Percentiles rank a stretch among this genome's conserved stretches.
Evolutionary conservation across 2,888 invertebrate genomes (phyloP).

Genomic region (Scaptomyza reducta): DNA sequence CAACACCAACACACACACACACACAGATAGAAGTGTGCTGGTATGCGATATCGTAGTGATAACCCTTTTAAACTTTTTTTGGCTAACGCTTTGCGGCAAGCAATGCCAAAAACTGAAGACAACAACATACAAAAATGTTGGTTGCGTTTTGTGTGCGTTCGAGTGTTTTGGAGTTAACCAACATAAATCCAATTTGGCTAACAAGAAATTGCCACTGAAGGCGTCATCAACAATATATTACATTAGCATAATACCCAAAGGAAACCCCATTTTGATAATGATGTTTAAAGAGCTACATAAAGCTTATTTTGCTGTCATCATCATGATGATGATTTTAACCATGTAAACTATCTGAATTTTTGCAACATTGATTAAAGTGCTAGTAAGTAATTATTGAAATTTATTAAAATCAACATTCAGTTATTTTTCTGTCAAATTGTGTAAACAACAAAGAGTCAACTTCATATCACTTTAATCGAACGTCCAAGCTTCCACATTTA

Average conservation of each 20-base stretch:
- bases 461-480: too few relatives aligned
- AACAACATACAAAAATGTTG: background rate
- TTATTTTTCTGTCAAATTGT: too few relatives aligned
- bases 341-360: too few relatives aligned
- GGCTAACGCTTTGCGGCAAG: slow-evolving; percentile 30
- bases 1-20: background rate
- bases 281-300: background rate
- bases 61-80: slow-evolving; percentile 72
- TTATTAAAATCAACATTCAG: too few relatives aligned
- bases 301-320: background rate
- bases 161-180: slow-evolving; percentile 46
- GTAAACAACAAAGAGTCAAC: too few relatives aligned
- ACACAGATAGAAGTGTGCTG: slow-evolving; percentile 17
- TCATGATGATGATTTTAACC: background rate
- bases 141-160: slow-evolving; percentile 8
- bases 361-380: too few relatives aligned
- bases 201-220: slow-evolving; percentile 61
- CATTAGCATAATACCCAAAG: slow-evolving; percentile 19
- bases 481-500: too few relatives aligned
- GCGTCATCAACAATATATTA: background rate
- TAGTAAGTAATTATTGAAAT: too few relatives aligned
- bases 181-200: slow-evolving; percentile 71
- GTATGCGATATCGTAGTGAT: slow-evolving; percentile 55
- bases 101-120: slow-evolving; percentile 37
- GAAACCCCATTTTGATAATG: background rate